phyloP scores from a whole-genome alignment of 1,140 invertebrate genomes.

The Drosophila guanche region DNA sequence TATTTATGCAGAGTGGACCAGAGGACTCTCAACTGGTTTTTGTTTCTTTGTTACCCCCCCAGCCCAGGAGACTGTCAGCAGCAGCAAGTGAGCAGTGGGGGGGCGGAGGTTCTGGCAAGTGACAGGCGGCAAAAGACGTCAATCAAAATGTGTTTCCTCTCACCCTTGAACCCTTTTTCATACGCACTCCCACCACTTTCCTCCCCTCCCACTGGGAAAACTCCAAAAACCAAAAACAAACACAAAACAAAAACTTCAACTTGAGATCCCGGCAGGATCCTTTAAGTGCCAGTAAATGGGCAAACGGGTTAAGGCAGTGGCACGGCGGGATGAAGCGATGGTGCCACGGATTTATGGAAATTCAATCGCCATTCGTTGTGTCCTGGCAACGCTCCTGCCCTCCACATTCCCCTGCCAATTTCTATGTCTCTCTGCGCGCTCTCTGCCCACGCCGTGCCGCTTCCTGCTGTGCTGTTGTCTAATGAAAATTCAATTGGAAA shows the following conservation, averaged over 20 bases:
- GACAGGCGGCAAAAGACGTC: conserved; percentile 54
- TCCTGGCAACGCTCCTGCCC: conserved; percentile 28
- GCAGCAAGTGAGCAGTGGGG: not conserved
- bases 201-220: conserved; percentile 30
- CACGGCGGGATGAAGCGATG: not conserved
- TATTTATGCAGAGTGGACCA: conserved; percentile 31
- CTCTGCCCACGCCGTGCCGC: not conserved
- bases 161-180: not conserved
- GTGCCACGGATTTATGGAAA: conserved; percentile 55
- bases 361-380: conserved; percentile 39
- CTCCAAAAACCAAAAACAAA: conserved; percentile 16
- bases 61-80: conserved; percentile 27
- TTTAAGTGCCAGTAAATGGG: conserved; percentile 66
- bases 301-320: conserved; percentile 43
- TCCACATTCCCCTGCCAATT: conserved; percentile 1
- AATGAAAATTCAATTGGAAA: conserved; percentile 77
- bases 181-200: not conserved
- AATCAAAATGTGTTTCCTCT: conserved; percentile 54
- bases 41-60: not conserved
- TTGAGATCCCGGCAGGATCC: conserved; percentile 29
- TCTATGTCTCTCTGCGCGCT: too few relatives aligned
- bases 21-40: conserved; percentile 1
- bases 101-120: conserved; percentile 34
- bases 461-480: conserved; percentile 46
- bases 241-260: conserved; percentile 34